phyloP scores from a whole-genome alignment of 2,888 invertebrate genomes.

The Eupithecia pulchellata region DNA sequence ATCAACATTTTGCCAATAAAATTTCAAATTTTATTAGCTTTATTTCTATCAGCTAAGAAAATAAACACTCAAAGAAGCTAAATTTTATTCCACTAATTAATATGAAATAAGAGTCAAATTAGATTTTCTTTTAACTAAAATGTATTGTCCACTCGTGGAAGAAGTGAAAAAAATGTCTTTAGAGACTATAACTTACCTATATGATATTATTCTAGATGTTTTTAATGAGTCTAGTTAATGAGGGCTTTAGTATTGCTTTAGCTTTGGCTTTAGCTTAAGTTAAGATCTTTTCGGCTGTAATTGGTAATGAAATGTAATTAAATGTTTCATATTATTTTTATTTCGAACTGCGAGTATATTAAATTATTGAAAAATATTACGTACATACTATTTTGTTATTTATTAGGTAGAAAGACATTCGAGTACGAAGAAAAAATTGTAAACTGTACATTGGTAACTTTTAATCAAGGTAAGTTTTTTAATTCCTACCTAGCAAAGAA shows the following conservation, averaged over 20 bases:
- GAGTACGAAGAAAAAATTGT: neutral
- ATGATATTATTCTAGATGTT: neutral
- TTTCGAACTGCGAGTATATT: too few species aligned
- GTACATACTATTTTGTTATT: neutral
- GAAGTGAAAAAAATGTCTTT: too few species aligned
- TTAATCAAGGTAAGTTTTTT: neutral
- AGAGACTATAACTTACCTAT: neutral
- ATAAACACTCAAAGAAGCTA: too few species aligned
- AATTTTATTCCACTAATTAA: too few species aligned
- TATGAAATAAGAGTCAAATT: too few species aligned
- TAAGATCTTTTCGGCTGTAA: neutral
- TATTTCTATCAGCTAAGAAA: too few species aligned
- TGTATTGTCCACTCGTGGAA: too few species aligned
- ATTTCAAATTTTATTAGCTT: too few species aligned
- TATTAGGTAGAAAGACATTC: neutral
- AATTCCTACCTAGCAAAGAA: neutral
- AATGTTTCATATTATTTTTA: too few species aligned
- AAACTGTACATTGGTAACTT: too few species aligned
- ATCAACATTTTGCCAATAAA: neutral
- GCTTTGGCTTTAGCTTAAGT: too few species aligned
- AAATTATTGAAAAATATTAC: neutral
- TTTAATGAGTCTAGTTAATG: neutral
- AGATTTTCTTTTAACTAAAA: too few species aligned
- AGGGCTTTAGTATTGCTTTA: neutral
- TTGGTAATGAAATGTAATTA: neutral